phyloP scores from a whole-genome alignment of 1,140 invertebrate genomes.

The Apis florea region DNA sequence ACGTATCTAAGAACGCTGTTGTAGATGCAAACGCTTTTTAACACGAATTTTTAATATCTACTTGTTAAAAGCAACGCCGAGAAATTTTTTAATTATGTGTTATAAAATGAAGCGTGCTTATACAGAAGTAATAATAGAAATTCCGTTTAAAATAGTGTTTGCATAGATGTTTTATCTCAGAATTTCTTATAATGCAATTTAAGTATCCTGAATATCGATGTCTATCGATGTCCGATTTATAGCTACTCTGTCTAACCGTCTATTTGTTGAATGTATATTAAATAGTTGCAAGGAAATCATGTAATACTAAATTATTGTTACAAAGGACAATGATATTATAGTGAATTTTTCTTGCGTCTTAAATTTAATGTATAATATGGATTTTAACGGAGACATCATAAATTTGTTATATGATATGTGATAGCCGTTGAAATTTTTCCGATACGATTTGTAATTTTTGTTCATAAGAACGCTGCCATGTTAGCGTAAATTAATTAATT shows the following conservation, averaged over 20 bases:
- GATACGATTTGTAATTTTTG: constrained; percentile 38
- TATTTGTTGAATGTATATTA: constrained; percentile 55
- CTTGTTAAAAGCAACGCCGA: background rate
- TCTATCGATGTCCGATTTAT: constrained; percentile 43
- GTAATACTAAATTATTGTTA: constrained; percentile 36
- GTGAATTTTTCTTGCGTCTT: constrained; percentile 28
- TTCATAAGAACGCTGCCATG: constrained; percentile 50
- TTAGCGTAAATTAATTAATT: constrained; percentile 23
- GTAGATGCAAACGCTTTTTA: constrained; percentile 19
- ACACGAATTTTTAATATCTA: background rate
- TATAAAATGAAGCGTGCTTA: background rate
- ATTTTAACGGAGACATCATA: constrained; percentile 30
- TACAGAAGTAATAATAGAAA: background rate
- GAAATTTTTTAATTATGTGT: background rate
- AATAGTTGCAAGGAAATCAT: constrained; percentile 42
- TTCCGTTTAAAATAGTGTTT: constrained; percentile 3
- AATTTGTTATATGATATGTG: constrained; percentile 47
- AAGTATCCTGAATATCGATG: constrained; percentile 18
- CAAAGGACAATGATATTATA: constrained; percentile 14
- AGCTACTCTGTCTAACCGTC: constrained; percentile 50
- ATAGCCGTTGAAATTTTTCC: constrained; percentile 44
- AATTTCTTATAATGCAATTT: constrained; percentile 5
- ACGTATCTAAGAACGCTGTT: constrained; percentile 4
- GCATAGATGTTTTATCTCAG: constrained; percentile 8
- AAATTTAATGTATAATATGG: constrained; percentile 37